Evolutionary conservation across 2,113 vertebrate species (phyloP).

Genomic region (Campylorhamphus procurvoides): DNA sequence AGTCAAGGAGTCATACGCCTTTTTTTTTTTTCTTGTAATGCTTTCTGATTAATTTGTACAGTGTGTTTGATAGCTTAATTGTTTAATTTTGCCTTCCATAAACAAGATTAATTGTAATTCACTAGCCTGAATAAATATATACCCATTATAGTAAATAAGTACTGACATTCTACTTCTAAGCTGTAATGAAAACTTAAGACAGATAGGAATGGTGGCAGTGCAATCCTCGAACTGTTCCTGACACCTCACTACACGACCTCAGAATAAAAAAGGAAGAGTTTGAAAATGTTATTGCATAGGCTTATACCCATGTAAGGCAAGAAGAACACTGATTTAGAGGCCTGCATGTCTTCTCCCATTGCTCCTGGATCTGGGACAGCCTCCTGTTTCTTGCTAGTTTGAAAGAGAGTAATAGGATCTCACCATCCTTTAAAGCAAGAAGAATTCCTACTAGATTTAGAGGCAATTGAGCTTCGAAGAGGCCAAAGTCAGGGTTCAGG

Average conservation of each 20-base stretch:
- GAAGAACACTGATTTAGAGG: not conserved
- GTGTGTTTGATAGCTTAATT: constrained; percentile 51
- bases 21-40: constrained; percentile 4
- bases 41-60: constrained; percentile 23
- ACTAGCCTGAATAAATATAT: constrained; percentile 55
- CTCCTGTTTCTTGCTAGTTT: not conserved
- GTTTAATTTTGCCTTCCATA: constrained; percentile 57
- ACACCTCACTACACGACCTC: not conserved
- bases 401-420: not conserved
- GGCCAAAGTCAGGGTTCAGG: not conserved
- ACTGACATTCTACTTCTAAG: constrained; percentile 8
- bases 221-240: not conserved
- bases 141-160: constrained; percentile 40
- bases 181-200: not conserved
- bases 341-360: not conserved
- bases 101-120: constrained; percentile 60
- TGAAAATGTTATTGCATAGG: not conserved
- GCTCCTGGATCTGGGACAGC: not conserved
- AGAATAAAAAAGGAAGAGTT: not conserved
- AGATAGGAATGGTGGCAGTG: not conserved
- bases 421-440: not conserved
- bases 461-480: not conserved
- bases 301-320: not conserved
- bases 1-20: constrained; percentile 24
- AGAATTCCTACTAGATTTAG: not conserved